Evolutionary conservation across 2,113 vertebrate genomes (phyloP).

Genomic region (Odontesthes bonariensis): DNA sequence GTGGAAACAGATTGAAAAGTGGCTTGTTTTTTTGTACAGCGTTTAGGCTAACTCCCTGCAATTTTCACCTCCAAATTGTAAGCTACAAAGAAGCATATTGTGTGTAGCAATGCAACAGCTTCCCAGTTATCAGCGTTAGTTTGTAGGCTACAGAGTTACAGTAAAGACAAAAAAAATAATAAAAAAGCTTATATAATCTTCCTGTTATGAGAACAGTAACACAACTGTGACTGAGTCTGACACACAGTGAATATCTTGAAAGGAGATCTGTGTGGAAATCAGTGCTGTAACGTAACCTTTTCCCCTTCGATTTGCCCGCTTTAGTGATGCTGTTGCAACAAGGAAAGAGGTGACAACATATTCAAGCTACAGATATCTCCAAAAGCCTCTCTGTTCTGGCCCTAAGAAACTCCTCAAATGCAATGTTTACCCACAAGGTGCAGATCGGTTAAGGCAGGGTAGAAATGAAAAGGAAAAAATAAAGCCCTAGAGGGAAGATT

Average conservation of each 20-base stretch:
- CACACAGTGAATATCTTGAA: background rate
- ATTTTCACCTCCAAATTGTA: too few relatives aligned
- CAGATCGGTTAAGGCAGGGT: conserved; percentile 2
- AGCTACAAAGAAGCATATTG: too few relatives aligned
- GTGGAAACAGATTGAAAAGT: too few relatives aligned
- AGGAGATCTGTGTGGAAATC: background rate
- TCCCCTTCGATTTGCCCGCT: background rate
- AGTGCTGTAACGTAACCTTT: background rate
- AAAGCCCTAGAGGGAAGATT: background rate
- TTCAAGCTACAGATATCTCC: conserved; percentile 17
- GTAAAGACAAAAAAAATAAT: too few relatives aligned
- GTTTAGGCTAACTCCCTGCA: too few relatives aligned
- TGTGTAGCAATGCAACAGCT: too few relatives aligned
- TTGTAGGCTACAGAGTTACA: too few relatives aligned
- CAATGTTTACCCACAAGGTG: conserved; percentile 14
- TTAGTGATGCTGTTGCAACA: background rate
- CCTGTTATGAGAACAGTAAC: background rate
- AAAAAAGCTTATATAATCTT: too few relatives aligned
- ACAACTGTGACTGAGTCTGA: background rate
- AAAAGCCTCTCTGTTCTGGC: background rate
- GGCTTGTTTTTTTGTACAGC: too few relatives aligned
- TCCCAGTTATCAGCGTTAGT: too few relatives aligned
- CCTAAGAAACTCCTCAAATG: conserved; percentile 14
- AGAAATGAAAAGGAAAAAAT: conserved; percentile 6
- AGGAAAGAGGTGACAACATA: conserved; percentile 18